Conservation (phyloP, 2,888 invertebrate species). For the Diogma glabrata region DNA sequence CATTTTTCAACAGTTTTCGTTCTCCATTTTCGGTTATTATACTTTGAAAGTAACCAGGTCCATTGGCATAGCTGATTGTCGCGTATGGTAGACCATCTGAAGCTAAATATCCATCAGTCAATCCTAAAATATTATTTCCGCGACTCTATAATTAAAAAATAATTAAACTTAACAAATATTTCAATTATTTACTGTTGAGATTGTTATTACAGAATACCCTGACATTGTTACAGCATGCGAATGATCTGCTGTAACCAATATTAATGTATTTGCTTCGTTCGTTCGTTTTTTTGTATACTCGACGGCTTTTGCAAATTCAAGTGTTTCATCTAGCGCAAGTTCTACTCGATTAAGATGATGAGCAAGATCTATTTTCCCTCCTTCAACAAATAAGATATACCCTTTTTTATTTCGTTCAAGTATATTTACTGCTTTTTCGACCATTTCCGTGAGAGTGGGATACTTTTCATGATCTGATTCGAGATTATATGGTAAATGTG, state of each 20-base stretch:
- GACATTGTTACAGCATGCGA: conserved; percentile 46
- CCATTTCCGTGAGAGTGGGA: conserved; percentile 65
- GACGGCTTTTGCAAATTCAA: conserved; percentile 64
- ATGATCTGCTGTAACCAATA: conserved; percentile 72
- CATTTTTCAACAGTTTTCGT: conserved; percentile 28
- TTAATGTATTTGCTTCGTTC: conserved; percentile 56
- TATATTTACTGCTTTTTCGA: conserved; percentile 55
- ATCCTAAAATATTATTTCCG: conserved; percentile 46
- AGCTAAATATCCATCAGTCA: conserved; percentile 36
- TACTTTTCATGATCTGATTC: conserved; percentile 44
- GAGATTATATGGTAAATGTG: conserved; percentile 61
- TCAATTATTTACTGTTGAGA: too few relatives aligned
- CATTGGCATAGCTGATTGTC: conserved; percentile 52
- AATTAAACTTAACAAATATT: too few relatives aligned
- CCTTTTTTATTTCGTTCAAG: conserved; percentile 52
- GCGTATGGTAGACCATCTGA: conserved; percentile 43
- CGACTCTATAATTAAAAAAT: too few relatives aligned
- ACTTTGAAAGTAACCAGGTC: conserved; percentile 45
- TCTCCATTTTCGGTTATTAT: conserved; percentile 35
- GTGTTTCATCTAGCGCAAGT: conserved; percentile 66
- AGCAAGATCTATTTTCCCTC: conserved; percentile 65
- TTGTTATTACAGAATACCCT: too few relatives aligned
- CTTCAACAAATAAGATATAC: conserved; percentile 63
- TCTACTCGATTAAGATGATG: conserved; percentile 60
- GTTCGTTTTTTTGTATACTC: conserved; percentile 48